These are phyloP conservation scores for Troides helena DNA, from an alignment of 2,888 invertebrate species.

Conservation along the genomic window DNA sequence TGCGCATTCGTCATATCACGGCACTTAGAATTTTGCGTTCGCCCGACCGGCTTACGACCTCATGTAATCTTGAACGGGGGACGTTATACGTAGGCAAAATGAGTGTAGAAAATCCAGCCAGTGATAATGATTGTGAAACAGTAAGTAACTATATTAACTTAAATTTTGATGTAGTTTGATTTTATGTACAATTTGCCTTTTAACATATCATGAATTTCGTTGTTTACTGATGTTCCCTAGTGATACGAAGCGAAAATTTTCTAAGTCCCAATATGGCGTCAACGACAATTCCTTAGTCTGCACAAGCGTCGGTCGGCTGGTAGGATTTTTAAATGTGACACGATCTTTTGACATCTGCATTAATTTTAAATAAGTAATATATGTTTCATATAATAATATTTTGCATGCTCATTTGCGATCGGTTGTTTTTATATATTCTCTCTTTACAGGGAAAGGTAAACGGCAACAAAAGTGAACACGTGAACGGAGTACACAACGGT, in stretches of 20 bases:
- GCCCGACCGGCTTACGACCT: slow-evolving; percentile 65
- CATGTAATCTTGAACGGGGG: slow-evolving; percentile 60
- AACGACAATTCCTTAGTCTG: slow-evolving; percentile 82
- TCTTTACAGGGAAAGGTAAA: slow-evolving; percentile 72
- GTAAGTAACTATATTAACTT: slow-evolving; percentile 76
- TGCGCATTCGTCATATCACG: slow-evolving; percentile 81
- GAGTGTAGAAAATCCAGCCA: slow-evolving; percentile 83
- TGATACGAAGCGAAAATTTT: slow-evolving; percentile 76
- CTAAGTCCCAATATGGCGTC: slow-evolving; percentile 95
- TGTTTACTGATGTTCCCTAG: slow-evolving; percentile 77
- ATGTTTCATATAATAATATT: slow-evolving; percentile 10
- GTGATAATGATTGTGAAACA: slow-evolving; percentile 78
- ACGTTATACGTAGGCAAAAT: slow-evolving; percentile 80
- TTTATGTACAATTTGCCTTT: slow-evolving; percentile 35
- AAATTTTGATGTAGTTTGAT: slow-evolving; percentile 36
- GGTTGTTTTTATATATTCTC: slow-evolving; percentile 32
- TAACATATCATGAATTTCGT: slow-evolving; percentile 36
- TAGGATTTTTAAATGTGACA: slow-evolving; percentile 22
- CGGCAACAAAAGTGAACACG: slow-evolving; percentile 80
- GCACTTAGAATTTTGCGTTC: slow-evolving; percentile 79
- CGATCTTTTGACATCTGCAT: slow-evolving; percentile 1
- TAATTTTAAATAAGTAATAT: not conserved
- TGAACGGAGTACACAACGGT: slow-evolving; percentile 91
- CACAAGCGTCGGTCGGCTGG: slow-evolving; percentile 66
- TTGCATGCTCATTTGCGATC: slow-evolving; percentile 17